These are phyloP conservation scores for Ostrea edulis DNA, from an alignment of 1,140 invertebrate species.

Conservation along the genomic window DNA sequence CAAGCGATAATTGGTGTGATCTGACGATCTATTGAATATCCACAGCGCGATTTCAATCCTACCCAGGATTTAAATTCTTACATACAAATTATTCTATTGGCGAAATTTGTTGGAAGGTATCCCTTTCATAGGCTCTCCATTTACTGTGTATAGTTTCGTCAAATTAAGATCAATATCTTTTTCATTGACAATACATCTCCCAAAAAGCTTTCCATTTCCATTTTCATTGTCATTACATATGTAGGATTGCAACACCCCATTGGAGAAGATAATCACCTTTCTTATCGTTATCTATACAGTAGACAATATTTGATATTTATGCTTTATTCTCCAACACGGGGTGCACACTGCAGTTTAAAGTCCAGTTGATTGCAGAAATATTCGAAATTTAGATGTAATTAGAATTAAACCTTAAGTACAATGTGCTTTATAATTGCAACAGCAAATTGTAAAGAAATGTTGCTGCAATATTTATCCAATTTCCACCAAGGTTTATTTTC, in stretches of 20 bases:
- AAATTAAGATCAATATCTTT: slow-evolving; percentile 25
- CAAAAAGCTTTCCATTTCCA: background rate
- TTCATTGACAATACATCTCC: background rate
- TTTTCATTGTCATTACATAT: slow-evolving; percentile 1
- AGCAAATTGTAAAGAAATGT: too few relatives aligned
- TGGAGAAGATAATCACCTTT: background rate
- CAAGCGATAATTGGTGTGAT: background rate
- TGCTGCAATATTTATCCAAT: too few relatives aligned
- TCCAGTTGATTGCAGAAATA: background rate
- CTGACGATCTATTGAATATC: background rate
- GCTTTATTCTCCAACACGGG: background rate
- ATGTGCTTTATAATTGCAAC: too few relatives aligned
- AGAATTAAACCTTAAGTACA: background rate
- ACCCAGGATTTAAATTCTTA: slow-evolving; percentile 33
- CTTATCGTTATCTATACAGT: background rate
- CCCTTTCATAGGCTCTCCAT: background rate
- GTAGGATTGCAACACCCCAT: background rate
- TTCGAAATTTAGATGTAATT: background rate
- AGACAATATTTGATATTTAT: background rate
- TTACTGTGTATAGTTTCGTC: background rate
- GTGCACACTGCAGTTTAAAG: background rate
- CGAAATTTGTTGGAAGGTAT: background rate
- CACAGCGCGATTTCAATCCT: background rate
- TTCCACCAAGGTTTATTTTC: too few relatives aligned
- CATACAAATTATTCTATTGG: slow-evolving; percentile 8